Evolutionary conservation across 2,113 vertebrate genomes (phyloP).

Genomic region (Acanthisitta chloris): DNA sequence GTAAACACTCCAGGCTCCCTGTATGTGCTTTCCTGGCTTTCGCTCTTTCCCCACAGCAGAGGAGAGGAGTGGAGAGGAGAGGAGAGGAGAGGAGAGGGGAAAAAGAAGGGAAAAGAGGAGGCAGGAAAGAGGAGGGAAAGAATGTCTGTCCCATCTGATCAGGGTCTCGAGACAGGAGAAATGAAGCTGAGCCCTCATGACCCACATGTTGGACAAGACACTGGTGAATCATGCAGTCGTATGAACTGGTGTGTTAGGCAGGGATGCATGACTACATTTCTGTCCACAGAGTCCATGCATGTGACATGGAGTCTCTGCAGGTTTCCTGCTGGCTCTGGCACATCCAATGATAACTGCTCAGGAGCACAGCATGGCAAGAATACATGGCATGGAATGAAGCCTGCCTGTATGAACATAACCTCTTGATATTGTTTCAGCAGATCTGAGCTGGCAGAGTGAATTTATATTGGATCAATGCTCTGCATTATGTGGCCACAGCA

Average conservation of each 20-base stretch:
- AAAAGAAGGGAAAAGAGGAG: too few relatives aligned
- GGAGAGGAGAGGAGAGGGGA: too few relatives aligned
- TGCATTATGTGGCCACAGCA: neutral
- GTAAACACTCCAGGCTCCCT: slow-evolving; percentile 67
- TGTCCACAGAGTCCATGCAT: neutral
- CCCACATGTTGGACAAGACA: neutral
- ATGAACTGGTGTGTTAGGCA: neutral
- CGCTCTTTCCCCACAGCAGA: slow-evolving; percentile 25
- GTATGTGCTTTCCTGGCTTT: slow-evolving; percentile 63
- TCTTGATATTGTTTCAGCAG: neutral
- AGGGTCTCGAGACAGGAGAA: neutral
- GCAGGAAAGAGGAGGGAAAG: too few relatives aligned
- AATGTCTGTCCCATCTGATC: neutral
- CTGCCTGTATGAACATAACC: neutral
- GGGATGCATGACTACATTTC: neutral
- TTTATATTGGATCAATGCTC: neutral
- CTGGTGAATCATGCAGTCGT: neutral
- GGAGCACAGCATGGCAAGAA: neutral
- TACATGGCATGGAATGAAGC: accelerated
- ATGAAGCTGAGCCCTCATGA: neutral
- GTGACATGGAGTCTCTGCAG: neutral
- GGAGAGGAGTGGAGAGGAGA: neutral
- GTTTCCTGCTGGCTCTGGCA: neutral
- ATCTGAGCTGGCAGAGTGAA: neutral
- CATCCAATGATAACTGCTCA: neutral